These are phyloP conservation scores for Xanthia togata DNA, from an alignment of 2,888 invertebrate genomes.

Conservation along the genomic window DNA sequence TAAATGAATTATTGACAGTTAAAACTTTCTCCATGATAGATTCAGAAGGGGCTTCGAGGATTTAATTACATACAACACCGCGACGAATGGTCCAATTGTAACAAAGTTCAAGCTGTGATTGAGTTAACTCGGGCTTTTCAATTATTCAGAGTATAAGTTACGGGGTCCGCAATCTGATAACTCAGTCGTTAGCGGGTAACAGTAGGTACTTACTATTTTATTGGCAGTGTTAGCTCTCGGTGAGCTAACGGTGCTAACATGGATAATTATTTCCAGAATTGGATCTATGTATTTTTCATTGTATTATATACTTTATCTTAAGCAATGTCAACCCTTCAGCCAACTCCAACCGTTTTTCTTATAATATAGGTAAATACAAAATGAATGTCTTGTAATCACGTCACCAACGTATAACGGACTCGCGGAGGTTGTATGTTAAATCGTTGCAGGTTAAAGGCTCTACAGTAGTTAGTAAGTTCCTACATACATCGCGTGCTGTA, in stretches of 20 bases:
- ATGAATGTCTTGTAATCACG: too few relatives aligned
- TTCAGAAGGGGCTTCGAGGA: constrained; percentile 59
- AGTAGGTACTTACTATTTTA: constrained; percentile 20
- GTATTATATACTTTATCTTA: too few relatives aligned
- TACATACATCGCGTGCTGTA: background rate
- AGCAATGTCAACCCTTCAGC: too few relatives aligned
- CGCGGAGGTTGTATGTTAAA: too few relatives aligned
- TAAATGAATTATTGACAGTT: constrained; percentile 62
- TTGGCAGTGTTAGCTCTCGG: background rate
- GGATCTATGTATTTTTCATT: too few relatives aligned
- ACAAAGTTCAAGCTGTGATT: constrained; percentile 65
- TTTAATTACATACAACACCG: constrained; percentile 65
- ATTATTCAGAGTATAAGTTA: constrained; percentile 64
- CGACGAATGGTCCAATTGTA: constrained; percentile 62
- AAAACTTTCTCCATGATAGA: constrained; percentile 61
- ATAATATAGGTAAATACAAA: too few relatives aligned
- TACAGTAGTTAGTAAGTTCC: background rate
- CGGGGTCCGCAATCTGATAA: constrained; percentile 47
- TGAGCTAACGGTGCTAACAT: too few relatives aligned
- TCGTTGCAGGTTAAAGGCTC: too few relatives aligned
- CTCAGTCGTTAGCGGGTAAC: constrained; percentile 26
- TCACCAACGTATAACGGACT: too few relatives aligned
- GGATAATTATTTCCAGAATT: too few relatives aligned
- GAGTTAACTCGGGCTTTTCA: constrained; percentile 59
- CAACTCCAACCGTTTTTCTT: too few relatives aligned